Evolutionary conservation across 1,140 invertebrate species (phyloP).

Genomic region (Atta colombica): DNA sequence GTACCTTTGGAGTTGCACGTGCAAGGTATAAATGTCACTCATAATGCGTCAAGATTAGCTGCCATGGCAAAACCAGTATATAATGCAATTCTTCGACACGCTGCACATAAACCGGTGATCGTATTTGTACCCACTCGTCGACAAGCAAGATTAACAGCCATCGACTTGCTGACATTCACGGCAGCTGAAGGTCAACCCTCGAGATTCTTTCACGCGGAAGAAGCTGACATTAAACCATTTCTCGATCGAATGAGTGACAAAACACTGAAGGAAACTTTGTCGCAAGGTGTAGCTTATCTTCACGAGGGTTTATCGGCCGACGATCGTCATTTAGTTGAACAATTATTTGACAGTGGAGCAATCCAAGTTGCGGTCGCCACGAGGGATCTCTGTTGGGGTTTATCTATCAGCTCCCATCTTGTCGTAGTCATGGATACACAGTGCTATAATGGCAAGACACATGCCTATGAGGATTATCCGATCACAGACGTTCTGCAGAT

Average conservation of each 20-base stretch:
- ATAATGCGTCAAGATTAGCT: conserved; percentile 97
- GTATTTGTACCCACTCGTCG: conserved; percentile 99
- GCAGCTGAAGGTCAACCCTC: conserved; percentile 94
- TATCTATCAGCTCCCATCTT: conserved; percentile 95
- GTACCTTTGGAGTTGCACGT: conserved; percentile 98
- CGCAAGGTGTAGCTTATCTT: conserved; percentile 98
- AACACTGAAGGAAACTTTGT: conserved; percentile 94
- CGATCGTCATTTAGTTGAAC: conserved; percentile 96
- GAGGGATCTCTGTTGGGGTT: conserved; percentile 96
- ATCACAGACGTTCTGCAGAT: conserved; percentile 99
- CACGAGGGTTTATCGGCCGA: conserved; percentile 96
- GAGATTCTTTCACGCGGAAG: conserved; percentile 95
- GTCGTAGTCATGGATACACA: conserved; percentile 99
- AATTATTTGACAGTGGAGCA: conserved; percentile 96
- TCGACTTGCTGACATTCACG: conserved; percentile 97
- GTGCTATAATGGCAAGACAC: conserved; percentile 97
- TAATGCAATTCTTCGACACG: conserved; percentile 96
- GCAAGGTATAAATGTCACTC: conserved; percentile 98
- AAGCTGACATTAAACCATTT: conserved; percentile 95
- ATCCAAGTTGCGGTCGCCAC: conserved; percentile 98
- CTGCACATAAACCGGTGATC: conserved; percentile 95
- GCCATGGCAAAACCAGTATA: conserved; percentile 99
- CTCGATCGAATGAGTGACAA: conserved; percentile 95
- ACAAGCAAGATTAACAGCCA: conserved; percentile 97
- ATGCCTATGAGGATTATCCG: conserved; percentile 98